These are phyloP conservation scores for Pangasius larnaudii DNA, from an alignment of 2,797 vertebrate species.

Conservation along the genomic window DNA sequence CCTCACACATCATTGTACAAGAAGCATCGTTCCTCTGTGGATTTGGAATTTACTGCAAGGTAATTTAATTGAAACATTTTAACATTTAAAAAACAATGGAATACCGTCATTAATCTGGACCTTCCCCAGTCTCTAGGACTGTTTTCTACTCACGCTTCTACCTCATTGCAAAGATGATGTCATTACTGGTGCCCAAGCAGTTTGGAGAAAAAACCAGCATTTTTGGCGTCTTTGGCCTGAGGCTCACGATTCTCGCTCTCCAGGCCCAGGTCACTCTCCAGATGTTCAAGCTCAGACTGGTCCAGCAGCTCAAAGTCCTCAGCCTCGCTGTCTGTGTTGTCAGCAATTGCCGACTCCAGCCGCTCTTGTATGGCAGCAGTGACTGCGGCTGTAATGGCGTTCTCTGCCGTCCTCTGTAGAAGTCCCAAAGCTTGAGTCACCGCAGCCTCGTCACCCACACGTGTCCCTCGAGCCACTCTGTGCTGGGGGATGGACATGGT, in stretches of 20 bases:
- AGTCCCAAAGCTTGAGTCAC: slow-evolving; percentile 74
- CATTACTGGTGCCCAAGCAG: slow-evolving; percentile 88
- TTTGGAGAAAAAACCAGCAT: slow-evolving; percentile 91
- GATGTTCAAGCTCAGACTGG: slow-evolving; percentile 96
- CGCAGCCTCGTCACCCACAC: slow-evolving; percentile 64
- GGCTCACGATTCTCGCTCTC: slow-evolving; percentile 65
- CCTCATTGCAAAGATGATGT: slow-evolving; percentile 47
- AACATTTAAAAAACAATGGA: slow-evolving; percentile 42
- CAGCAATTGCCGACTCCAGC: slow-evolving; percentile 73
- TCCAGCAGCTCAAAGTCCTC: slow-evolving; percentile 99
- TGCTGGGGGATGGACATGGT: slow-evolving; percentile 36
- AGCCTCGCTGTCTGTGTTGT: slow-evolving; percentile 92
- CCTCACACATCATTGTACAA: slow-evolving; percentile 10
- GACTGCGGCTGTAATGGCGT: slow-evolving; percentile 84
- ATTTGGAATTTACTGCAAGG: slow-evolving; percentile 43
- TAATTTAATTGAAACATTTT: slow-evolving; percentile 40
- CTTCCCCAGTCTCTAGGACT: slow-evolving; percentile 24
- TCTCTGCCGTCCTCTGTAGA: slow-evolving; percentile 83
- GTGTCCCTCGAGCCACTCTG: slow-evolving; percentile 60
- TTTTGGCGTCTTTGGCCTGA: slow-evolving; percentile 68
- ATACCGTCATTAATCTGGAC: slow-evolving; percentile 47
- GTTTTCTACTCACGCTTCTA: slow-evolving; percentile 38
- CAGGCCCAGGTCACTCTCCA: slow-evolving; percentile 88
- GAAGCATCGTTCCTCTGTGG: slow-evolving; percentile 10
- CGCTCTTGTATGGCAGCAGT: slow-evolving; percentile 89